Evolutionary conservation across 2,797 vertebrate species (phyloP), one percentile per base, ranked within the genome.

Genomic region (Paguma larvata): DNA sequence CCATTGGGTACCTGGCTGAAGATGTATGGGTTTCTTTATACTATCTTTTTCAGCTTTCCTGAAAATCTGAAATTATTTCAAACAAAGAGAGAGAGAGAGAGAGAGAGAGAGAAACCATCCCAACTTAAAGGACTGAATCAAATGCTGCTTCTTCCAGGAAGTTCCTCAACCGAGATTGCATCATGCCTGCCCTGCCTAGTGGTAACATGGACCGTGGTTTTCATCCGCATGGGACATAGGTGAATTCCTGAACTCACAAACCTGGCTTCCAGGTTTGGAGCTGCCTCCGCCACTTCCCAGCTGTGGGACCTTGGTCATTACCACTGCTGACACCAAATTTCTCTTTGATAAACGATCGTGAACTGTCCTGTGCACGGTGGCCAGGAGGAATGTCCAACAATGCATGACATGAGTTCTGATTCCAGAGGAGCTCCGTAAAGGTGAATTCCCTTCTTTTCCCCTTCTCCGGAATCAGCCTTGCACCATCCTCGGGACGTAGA

Each of bases 21-120:
- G 30, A 6, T 73, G 34, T 14, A 15, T 53, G 30, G 68, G 7
- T 82, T 91, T 84, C 46, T 92, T 84, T 92, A 34, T 44, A 41
- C 8, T 11, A 68, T 44, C 30, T 86, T 84, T 94, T 56, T 41
- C 34, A 77, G 72, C 70, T 94, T 96, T 94, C 79, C 86, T 82
- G 30, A 48, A 91, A 75, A 77, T 72, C 27, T 93, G 78, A 79
- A 86, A 79, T 91, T 72, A 84, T 73, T 92, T 59, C 56, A 59
- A 59, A 59, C 56, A 48, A 23, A 46, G 30, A 89, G 25, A 44
- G 19, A 79, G 5, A 65, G 48, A 23, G n/a, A 53, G 15, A 79
- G 8, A 65, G 5, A 46, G 30, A 46, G 30, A 89, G 25, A 34
- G 12, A 80, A 56, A 11, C 6, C 21, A 63, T 32, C 48, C n/a